Evolutionary conservation across 2,113 vertebrate species (phyloP).

Genomic region (Ictidomys tridecemlineatus): DNA sequence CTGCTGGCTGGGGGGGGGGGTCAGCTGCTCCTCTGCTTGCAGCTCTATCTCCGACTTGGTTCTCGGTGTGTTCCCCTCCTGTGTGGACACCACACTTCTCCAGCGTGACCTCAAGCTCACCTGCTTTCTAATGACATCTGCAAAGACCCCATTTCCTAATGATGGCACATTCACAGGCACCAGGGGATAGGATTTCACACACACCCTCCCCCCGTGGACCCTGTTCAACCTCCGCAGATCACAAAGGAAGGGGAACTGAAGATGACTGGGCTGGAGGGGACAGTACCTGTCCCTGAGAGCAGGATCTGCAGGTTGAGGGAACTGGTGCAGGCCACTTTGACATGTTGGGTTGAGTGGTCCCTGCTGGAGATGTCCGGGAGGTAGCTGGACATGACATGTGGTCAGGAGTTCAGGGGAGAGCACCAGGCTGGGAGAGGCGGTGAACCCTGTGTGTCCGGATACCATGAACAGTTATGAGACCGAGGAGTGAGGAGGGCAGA

Average conservation of each 20-base stretch:
- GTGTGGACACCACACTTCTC: background rate
- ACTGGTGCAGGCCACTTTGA: too few species aligned
- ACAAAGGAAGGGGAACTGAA: background rate
- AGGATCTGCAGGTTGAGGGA: too few species aligned
- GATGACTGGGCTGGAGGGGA: background rate
- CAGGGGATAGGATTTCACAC: background rate
- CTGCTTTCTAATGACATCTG: too few species aligned
- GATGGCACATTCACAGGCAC: background rate
- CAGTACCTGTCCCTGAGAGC: background rate
- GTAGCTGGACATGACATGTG: background rate
- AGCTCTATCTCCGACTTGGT: too few species aligned
- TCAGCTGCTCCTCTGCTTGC: too few species aligned
- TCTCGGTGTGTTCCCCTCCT: too few species aligned
- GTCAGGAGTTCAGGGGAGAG: background rate
- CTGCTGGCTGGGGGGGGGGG: too few species aligned
- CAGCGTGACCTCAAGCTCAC: background rate
- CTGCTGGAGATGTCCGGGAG: background rate
- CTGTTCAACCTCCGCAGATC: too few species aligned
- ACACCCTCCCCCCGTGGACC: too few species aligned
- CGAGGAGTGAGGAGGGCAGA: background rate
- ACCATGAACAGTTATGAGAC: background rate
- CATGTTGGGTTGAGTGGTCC: background rate
- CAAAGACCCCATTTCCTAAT: too few species aligned
- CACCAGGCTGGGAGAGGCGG: rapidly evolving
- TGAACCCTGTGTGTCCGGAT: too few species aligned